These are phyloP conservation scores for Tenebrio molitor DNA, from an alignment of 1,140 invertebrate genomes.

Conservation along the genomic window DNA sequence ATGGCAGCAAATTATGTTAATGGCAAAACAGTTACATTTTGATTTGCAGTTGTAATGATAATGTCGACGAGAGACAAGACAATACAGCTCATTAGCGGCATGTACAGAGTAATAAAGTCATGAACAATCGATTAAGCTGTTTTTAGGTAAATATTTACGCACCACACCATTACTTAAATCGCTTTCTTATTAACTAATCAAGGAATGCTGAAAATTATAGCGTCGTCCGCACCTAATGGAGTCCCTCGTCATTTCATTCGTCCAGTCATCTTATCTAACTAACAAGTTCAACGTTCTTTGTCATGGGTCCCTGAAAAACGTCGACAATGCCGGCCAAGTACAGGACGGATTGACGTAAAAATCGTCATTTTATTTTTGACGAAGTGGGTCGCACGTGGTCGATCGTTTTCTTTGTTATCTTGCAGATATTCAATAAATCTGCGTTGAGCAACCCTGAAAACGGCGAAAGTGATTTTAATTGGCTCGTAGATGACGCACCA, in stretches of 20 bases:
- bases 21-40: too few relatives aligned
- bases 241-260: slow-evolving; percentile 4
- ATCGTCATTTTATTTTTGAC: slow-evolving; percentile 11
- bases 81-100: too few relatives aligned
- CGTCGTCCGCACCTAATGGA: not conserved
- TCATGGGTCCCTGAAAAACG: not conserved
- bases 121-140: too few relatives aligned
- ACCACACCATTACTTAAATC: not conserved
- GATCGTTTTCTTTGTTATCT: slow-evolving; percentile 22
- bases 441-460: slow-evolving; percentile 25
- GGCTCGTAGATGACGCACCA: not conserved
- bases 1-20: not conserved
- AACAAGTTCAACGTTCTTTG: slow-evolving; percentile 31
- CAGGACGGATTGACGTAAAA: not conserved
- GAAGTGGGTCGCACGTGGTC: slow-evolving; percentile 23
- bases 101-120: too few relatives aligned
- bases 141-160: not conserved
- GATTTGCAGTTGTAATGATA: not conserved
- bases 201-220: slow-evolving; percentile 8
- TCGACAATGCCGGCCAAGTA: not conserved
- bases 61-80: too few relatives aligned
- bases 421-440: slow-evolving; percentile 14
- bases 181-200: slow-evolving; percentile 12
- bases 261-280: slow-evolving; percentile 10
- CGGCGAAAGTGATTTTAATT: slow-evolving; percentile 32